Evolutionary conservation across 2,113 vertebrate genomes (phyloP).

Genomic region (Ammodytes dubius): DNA sequence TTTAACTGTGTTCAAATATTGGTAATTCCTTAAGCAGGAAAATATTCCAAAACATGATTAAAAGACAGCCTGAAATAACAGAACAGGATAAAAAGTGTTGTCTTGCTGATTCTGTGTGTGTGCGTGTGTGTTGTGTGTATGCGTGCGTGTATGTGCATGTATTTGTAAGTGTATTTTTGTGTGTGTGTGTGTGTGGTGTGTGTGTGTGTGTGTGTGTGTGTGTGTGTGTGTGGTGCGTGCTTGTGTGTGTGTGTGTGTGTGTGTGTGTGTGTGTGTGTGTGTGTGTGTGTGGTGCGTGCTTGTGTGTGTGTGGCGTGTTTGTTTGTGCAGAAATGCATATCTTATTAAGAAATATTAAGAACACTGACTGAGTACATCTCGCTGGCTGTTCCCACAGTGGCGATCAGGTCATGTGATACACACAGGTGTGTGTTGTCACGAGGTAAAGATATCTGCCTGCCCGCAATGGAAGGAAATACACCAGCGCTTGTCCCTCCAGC

Average conservation of each 20-base stretch:
- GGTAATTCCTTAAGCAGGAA: slow-evolving; percentile 50
- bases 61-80: slow-evolving; percentile 53
- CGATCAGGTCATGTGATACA: slow-evolving; percentile 55
- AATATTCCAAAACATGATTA: slow-evolving; percentile 57
- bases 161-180: background rate
- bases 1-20: slow-evolving; percentile 60
- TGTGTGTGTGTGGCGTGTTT: too few relatives aligned
- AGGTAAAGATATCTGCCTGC: slow-evolving; percentile 53
- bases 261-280: too few relatives aligned
- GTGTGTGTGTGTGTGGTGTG: too few relatives aligned
- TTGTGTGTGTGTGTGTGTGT: too few relatives aligned
- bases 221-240: too few relatives aligned
- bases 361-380: background rate
- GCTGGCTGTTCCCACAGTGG: slow-evolving; percentile 43
- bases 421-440: slow-evolving; percentile 55
- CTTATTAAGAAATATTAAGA: too few relatives aligned
- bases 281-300: too few relatives aligned
- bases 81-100: slow-evolving; percentile 46
- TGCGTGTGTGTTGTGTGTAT: slow-evolving; percentile 15
- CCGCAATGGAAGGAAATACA: slow-evolving; percentile 60
- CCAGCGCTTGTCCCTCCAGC: slow-evolving; percentile 8
- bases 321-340: too few relatives aligned
- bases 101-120: slow-evolving; percentile 4
- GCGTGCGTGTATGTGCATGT: background rate
- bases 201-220: too few relatives aligned